Evolutionary conservation across 2,797 vertebrate genomes (phyloP).

Genomic region (Coccyzus lansbergi): DNA sequence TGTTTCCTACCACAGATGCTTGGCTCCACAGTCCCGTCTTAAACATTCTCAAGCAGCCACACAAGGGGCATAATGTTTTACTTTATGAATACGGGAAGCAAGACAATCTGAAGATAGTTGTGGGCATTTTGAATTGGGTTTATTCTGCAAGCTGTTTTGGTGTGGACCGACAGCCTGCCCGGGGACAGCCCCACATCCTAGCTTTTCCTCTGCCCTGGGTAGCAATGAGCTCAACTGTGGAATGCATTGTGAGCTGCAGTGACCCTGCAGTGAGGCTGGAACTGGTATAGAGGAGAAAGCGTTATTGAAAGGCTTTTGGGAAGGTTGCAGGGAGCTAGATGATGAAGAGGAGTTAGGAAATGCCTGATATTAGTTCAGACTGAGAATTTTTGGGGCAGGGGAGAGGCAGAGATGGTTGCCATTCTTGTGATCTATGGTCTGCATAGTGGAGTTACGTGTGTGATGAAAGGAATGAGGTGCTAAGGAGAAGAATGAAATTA

Average conservation of each 20-base stretch:
- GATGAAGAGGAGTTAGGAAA: neutral
- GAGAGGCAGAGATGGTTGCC: neutral
- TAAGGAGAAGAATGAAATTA: neutral
- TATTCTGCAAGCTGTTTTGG: neutral
- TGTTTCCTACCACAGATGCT: neutral
- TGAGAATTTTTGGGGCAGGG: neutral
- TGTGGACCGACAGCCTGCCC: neutral
- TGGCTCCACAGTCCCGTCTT: neutral
- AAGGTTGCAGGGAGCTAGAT: neutral
- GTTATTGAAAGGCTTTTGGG: neutral
- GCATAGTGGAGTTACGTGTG: neutral
- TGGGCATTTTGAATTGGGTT: neutral
- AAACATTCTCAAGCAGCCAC: neutral
- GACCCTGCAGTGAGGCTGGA: neutral
- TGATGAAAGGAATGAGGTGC: neutral
- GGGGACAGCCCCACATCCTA: neutral
- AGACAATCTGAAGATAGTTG: neutral
- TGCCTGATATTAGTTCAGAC: neutral
- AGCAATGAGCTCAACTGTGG: neutral
- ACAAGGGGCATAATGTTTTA: neutral
- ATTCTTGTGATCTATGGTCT: too few species aligned
- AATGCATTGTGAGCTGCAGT: neutral
- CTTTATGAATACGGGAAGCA: neutral
- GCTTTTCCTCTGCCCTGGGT: neutral
- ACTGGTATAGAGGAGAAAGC: neutral